Conservation (phyloP, 2,888 invertebrate species). For the Chrysolina americana region DNA sequence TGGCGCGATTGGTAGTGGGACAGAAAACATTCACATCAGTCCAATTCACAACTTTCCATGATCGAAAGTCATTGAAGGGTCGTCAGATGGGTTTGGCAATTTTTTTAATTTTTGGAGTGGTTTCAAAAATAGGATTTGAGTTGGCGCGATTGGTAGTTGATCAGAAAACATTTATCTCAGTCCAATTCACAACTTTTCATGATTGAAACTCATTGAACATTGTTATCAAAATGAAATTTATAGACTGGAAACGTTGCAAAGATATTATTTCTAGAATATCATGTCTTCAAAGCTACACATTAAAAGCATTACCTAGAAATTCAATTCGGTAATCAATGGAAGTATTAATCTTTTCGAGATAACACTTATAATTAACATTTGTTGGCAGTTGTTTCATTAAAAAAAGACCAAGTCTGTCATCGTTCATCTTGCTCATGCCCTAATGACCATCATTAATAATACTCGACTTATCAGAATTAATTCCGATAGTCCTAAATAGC, state of each 20-base stretch:
- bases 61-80: no score
- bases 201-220: no score
- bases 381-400: constrained; percentile 27
- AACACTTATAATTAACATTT: constrained; percentile 10
- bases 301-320: neutral
- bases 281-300: neutral
- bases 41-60: no score
- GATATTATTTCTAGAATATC: neutral
- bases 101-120: no score
- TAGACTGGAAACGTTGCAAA: neutral
- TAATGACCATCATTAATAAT: constrained; percentile 44
- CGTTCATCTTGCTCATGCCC: constrained; percentile 6
- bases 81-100: no score
- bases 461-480: constrained; percentile 39
- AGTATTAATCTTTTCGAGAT: constrained; percentile 14
- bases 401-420: constrained; percentile 15
- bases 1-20: no score
- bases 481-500: constrained; percentile 31
- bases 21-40: no score
- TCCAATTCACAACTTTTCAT: no score
- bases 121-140: no score
- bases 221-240: neutral
- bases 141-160: no score
- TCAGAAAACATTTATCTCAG: no score
- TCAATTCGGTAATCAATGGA: neutral